Conservation (phyloP, 2,113 vertebrate genomes). For the Megaceryle torquata region DNA sequence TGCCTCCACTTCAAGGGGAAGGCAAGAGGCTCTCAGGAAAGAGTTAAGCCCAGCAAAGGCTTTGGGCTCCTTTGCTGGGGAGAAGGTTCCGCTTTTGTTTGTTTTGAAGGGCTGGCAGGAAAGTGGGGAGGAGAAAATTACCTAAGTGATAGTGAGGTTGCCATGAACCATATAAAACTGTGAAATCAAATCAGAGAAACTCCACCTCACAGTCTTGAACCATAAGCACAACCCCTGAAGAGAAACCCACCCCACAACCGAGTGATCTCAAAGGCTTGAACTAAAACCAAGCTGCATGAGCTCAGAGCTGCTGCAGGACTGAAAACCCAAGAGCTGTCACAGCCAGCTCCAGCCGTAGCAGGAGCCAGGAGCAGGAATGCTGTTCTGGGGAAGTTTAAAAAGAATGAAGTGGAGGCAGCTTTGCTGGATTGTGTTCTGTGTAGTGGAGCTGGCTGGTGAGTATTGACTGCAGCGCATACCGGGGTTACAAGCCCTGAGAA, state of each 20-base stretch:
- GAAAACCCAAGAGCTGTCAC: background rate
- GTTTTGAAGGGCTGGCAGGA: conserved; percentile 61
- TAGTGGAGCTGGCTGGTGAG: conserved; percentile 70
- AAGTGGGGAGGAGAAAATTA: conserved; percentile 67
- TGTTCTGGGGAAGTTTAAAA: background rate
- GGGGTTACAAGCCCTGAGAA: background rate
- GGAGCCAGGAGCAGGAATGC: conserved; percentile 35
- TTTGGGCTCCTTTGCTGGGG: conserved; percentile 53
- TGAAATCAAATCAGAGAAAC: conserved; percentile 36
- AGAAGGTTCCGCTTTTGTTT: conserved; percentile 43
- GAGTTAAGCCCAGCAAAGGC: conserved; percentile 38
- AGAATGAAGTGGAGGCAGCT: conserved; percentile 56
- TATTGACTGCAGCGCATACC: background rate
- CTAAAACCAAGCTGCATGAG: conserved; percentile 8
- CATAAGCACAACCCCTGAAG: conserved; percentile 53
- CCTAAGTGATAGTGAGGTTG: conserved; percentile 65
- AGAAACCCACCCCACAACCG: conserved; percentile 43
- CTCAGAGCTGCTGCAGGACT: conserved; percentile 40
- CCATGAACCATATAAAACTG: conserved; percentile 37
- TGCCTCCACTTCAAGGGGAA: background rate
- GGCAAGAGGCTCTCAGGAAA: conserved; percentile 49
- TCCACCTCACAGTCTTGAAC: conserved; percentile 48
- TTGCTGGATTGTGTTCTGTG: conserved; percentile 43
- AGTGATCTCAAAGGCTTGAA: conserved; percentile 58
- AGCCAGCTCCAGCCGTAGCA: background rate